A percentile compares a stretch with the other conserved stretches of the same genome.
These are phyloP conservation scores for Coelinius sp. DNA, from an alignment of 2,888 invertebrate genomes.

Conservation along the genomic window DNA sequence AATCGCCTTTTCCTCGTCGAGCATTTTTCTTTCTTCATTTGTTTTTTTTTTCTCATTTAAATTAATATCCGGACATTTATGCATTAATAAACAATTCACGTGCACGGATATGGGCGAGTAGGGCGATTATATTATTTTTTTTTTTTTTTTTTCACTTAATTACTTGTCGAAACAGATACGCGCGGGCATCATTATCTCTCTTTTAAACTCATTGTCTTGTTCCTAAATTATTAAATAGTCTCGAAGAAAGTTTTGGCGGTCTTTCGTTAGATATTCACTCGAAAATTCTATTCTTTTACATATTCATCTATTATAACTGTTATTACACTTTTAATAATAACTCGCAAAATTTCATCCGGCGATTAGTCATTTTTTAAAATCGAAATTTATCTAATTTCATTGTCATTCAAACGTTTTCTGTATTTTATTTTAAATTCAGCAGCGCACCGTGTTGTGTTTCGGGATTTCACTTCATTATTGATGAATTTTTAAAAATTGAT, in stretches of 20 bases:
- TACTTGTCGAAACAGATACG: conserved; percentile 42
- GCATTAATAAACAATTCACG: background rate
- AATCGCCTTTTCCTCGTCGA: conserved; percentile 30
- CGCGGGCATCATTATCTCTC: conserved; percentile 40
- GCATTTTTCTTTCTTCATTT: conserved; percentile 22
- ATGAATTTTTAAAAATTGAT: background rate
- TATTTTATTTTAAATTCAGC: background rate
- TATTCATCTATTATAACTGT: conserved; percentile 40
- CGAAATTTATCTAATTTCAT: background rate
- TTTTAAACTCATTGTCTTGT: conserved; percentile 31
- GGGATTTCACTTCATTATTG: background rate
- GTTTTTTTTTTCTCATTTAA: conserved; percentile 39
- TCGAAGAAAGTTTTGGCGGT: conserved; percentile 39
- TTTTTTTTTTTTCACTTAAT: conserved; percentile 21
- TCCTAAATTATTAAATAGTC: conserved; percentile 42
- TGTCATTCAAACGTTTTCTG: conserved; percentile 1
- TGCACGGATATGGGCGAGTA: conserved; percentile 26
- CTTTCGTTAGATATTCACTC: conserved; percentile 29
- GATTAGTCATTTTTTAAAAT: background rate
- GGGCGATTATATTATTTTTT: conserved; percentile 12
- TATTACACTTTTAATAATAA: conserved; percentile 29
- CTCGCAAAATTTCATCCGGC: conserved; percentile 11
- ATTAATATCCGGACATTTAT: conserved; percentile 41
- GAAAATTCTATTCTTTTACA: conserved; percentile 45
- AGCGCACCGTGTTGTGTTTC: conserved; percentile 21